Conservation (phyloP, 2,888 invertebrate genomes). For the Anorthoa munda region DNA sequence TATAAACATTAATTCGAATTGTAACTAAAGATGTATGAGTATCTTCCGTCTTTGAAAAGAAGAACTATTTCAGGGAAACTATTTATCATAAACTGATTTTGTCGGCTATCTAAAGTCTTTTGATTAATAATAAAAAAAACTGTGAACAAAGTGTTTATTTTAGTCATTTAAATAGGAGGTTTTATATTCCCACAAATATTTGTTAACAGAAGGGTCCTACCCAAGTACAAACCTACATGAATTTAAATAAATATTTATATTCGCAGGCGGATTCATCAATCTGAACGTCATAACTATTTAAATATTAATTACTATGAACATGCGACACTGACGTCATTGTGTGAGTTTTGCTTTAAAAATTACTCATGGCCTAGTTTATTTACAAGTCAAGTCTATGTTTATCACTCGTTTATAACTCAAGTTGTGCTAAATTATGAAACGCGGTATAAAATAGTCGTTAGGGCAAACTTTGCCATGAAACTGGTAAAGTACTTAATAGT, state of each 20-base stretch:
- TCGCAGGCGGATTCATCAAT: conserved; percentile 11
- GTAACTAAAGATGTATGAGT: too few relatives aligned
- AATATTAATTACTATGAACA: conserved; percentile 37
- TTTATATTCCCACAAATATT: too few relatives aligned
- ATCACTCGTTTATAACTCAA: too few relatives aligned
- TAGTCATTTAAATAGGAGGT: too few relatives aligned
- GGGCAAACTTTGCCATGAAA: background rate
- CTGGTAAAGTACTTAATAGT: too few relatives aligned
- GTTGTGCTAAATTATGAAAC: background rate
- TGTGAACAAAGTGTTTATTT: too few relatives aligned
- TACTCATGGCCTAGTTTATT: conserved; percentile 3
- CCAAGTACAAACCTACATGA: background rate
- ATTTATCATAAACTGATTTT: too few relatives aligned
- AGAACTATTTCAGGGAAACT: too few relatives aligned
- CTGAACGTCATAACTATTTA: conserved; percentile 27
- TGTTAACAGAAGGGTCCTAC: background rate
- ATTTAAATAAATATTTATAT: background rate
- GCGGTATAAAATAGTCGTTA: background rate
- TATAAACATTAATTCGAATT: too few relatives aligned
- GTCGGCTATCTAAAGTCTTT: too few relatives aligned
- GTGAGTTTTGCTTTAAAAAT: conserved; percentile 37
- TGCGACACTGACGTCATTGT: conserved; percentile 35
- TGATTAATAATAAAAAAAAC: too few relatives aligned
- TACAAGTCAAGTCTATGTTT: background rate
- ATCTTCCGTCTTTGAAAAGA: too few relatives aligned